These are phyloP conservation scores for Danio choprae DNA, from an alignment of 2,797 vertebrate genomes.

Conservation along the genomic window DNA sequence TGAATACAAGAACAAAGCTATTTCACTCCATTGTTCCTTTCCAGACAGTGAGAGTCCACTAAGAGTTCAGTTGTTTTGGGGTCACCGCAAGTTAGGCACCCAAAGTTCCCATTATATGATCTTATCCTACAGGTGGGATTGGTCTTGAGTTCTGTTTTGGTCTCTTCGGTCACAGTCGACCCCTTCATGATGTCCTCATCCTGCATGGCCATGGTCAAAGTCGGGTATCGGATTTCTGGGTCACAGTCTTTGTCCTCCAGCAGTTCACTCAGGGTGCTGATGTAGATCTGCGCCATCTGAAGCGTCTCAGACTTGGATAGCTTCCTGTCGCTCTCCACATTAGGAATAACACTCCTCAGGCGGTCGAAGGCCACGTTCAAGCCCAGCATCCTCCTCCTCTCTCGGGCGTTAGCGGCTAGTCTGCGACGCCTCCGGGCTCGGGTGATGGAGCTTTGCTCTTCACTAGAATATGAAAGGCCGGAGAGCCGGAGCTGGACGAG, in stretches of 20 bases:
- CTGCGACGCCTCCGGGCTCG: constrained; percentile 72
- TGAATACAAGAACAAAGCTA: constrained; percentile 24
- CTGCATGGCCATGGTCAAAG: neutral
- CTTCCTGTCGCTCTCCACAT: constrained; percentile 78
- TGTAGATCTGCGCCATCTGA: constrained; percentile 85
- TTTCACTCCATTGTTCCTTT: constrained; percentile 65
- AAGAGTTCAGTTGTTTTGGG: constrained; percentile 44
- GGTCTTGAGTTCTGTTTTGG: neutral
- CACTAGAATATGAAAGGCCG: constrained; percentile 65
- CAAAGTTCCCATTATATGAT: neutral
- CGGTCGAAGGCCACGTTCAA: constrained; percentile 84
- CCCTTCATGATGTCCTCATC: neutral
- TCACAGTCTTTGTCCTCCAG: constrained; percentile 64
- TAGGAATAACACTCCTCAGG: constrained; percentile 82
- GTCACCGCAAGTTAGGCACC: constrained; percentile 21
- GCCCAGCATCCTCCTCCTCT: constrained; percentile 81
- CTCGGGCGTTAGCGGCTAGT: constrained; percentile 82
- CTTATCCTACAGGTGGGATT: neutral
- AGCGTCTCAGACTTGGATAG: constrained; percentile 85
- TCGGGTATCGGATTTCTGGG: constrained; percentile 16
- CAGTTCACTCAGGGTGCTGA: constrained; percentile 78
- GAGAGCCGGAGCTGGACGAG: constrained; percentile 70
- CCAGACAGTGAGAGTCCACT: constrained; percentile 57
- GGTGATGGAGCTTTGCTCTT: constrained; percentile 62
- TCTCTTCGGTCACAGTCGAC: neutral